Evolutionary conservation across 2,113 vertebrate genomes (phyloP), one percentile per base, ranked within the genome.

Genomic region (Erythrocercus mccallii): DNA sequence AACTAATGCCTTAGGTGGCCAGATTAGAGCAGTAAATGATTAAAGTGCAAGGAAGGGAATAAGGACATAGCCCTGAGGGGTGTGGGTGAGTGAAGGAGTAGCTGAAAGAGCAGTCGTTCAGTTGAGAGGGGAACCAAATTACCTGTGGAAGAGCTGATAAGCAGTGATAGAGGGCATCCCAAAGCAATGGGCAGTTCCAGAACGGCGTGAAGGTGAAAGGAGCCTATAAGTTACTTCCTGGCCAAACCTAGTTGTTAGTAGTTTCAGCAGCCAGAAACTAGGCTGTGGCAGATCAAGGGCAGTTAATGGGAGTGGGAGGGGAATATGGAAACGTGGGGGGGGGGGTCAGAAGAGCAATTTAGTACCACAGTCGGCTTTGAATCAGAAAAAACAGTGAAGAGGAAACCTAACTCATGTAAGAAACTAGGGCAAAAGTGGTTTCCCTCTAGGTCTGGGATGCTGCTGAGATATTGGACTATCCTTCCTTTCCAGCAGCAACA

Each of bases 21-120:
- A 38, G 81, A 94, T 94, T 64, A 80, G 45, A 60, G 33, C 84
- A 50, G 66, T 76, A 33, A 88, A 72, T n/a, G 20, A 42, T 87
- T 82, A 44, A 92, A 86, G 47, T 71, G 65, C 40, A 21, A 79
- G 19, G 62, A 73, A 76, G 35, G 38, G 62, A 65, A 30, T 56
- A n/a, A 85, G 53, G 62, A 61, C 35, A 44, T 66, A 77, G 79
- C 85, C 92, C 71, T 2, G 81, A 74, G 81, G 66, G 66, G 20
- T 77, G 24, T 38, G 4, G 6, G 19, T 60, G 87, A 15, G n/a
- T 56, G 60, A 62, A 92, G 45, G 66, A 90, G 58, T 54, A 15
- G 30, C 66, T 48, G 68, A 90, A 93, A 44, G 58, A 94, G 82
- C 76, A 56, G 38, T 70, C 35, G 3, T 45, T 76, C 31, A 15